phyloP scores from a whole-genome alignment of 1,140 invertebrate species.

The Hyposmocoma kahamanoa region DNA sequence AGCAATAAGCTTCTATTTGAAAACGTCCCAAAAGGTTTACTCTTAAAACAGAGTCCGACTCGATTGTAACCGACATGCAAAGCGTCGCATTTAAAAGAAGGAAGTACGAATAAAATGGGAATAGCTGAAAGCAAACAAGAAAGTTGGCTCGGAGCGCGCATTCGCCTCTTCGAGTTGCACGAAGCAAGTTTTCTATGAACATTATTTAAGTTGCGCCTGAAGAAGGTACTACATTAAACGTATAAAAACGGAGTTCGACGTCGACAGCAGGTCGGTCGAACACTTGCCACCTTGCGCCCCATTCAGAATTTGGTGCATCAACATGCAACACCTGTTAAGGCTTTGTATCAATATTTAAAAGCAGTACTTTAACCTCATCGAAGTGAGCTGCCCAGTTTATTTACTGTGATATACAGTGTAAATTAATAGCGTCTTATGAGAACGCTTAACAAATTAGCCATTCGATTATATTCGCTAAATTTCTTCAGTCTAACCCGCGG shows the following conservation, averaged over 20 bases:
- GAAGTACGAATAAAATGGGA: constrained; percentile 44
- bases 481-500: constrained; percentile 39
- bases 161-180: constrained; percentile 47
- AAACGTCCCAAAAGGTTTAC: constrained; percentile 45
- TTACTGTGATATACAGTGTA: too few species aligned
- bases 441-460: constrained; percentile 56
- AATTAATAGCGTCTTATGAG: too few species aligned
- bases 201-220: constrained; percentile 61
- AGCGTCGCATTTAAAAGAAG: constrained; percentile 51
- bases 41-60: constrained; percentile 42
- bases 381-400: too few species aligned
- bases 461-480: constrained; percentile 57
- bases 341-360: too few species aligned
- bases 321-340: too few species aligned
- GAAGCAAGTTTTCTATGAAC: constrained; percentile 58
- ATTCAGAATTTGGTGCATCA: too few species aligned
- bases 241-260: too few species aligned
- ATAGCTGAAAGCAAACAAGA: constrained; percentile 49
- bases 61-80: constrained; percentile 55
- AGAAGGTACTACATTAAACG: constrained; percentile 53
- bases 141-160: constrained; percentile 42
- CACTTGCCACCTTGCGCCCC: too few species aligned
- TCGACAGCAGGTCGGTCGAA: too few species aligned
- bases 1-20: constrained; percentile 52
- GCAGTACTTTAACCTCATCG: too few species aligned